Conservation (phyloP, 2,888 invertebrate genomes). For the Cosmia pyralina region DNA sequence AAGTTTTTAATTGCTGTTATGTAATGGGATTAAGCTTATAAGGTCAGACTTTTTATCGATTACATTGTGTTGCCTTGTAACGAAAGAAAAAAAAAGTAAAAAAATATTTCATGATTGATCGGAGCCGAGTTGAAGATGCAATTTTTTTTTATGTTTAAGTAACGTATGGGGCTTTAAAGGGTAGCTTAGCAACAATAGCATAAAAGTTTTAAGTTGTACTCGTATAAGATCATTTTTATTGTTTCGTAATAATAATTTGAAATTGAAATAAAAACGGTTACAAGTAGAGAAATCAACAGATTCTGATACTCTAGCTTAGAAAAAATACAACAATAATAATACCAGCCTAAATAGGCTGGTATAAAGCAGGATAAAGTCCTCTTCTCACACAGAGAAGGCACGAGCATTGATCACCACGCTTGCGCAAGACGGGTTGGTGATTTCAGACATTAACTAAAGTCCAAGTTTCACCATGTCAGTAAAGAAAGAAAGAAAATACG, state of each 20-base stretch:
- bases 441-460: neutral
- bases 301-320: neutral
- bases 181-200: constrained; percentile 19
- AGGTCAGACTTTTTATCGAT: constrained; percentile 70
- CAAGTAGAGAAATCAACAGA: neutral
- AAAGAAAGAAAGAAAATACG: too few species aligned
- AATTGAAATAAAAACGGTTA: neutral
- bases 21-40: constrained; percentile 74
- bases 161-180: constrained; percentile 42
- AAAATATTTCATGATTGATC: constrained; percentile 70
- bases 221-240: constrained; percentile 2
- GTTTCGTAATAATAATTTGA: neutral
- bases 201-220: neutral
- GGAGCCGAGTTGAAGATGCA: constrained; percentile 44
- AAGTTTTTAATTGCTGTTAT: constrained; percentile 66
- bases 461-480: neutral
- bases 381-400: neutral
- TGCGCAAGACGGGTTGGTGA: neutral
- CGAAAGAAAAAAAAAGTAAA: constrained; percentile 53
- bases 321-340: neutral
- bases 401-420: neutral
- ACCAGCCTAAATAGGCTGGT: too few species aligned
- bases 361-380: neutral
- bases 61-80: constrained; percentile 52
- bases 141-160: constrained; percentile 46